Evolutionary conservation across 2,888 invertebrate genomes (phyloP).

Genomic region (Pecten maximus): DNA sequence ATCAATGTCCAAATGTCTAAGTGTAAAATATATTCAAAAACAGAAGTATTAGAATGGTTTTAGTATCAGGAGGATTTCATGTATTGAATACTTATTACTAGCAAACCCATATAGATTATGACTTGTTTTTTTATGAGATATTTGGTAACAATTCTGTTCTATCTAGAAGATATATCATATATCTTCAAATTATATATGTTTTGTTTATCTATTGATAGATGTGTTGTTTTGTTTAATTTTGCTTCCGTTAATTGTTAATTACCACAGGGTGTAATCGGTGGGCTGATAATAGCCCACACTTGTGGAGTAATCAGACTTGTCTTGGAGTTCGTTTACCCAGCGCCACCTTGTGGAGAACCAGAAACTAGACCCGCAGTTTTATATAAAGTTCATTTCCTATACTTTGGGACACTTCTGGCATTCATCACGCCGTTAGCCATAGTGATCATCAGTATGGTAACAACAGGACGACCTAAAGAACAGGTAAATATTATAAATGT

Average conservation of each 20-base stretch:
- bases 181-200: too few relatives aligned
- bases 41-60: too few relatives aligned
- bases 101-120: too few relatives aligned
- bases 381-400: conserved; percentile 61
- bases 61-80: too few relatives aligned
- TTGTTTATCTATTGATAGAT: too few relatives aligned
- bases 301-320: conserved; percentile 80
- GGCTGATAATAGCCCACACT: conserved; percentile 79
- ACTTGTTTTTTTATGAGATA: too few relatives aligned
- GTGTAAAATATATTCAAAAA: neutral
- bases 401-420: conserved; percentile 64
- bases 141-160: too few relatives aligned
- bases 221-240: too few relatives aligned
- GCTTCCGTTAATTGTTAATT: neutral
- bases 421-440: conserved; percentile 55
- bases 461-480: conserved; percentile 46
- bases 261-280: conserved; percentile 81
- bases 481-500: too few relatives aligned
- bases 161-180: too few relatives aligned
- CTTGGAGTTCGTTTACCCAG: conserved; percentile 79
- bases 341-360: conserved; percentile 80
- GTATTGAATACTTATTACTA: too few relatives aligned
- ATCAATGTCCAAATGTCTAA: too few relatives aligned
- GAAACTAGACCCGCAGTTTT: conserved; percentile 77
- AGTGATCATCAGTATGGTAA: conserved; percentile 60